Base-by-base conservation (phyloP, 2,888 invertebrate species). In the Microchrysa polita region DNA sequence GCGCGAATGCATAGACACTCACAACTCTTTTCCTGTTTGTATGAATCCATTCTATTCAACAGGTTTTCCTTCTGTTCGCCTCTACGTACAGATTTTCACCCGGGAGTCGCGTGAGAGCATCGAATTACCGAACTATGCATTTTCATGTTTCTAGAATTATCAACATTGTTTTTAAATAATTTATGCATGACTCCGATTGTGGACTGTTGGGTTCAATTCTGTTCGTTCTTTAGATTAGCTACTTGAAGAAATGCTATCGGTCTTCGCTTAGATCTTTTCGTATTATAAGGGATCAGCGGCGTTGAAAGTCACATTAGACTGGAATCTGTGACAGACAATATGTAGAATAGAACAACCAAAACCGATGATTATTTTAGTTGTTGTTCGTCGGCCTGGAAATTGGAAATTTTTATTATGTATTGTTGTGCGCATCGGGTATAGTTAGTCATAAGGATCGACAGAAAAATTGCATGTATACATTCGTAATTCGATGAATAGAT, bases 131-230 rank as follows among this genome's bases (percentile, higher is more conserved):
- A 74, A 73, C 72, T 52, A 52, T 74, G 74, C 53, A 75, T 75
- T 75, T 73, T 48, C 73, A 75, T 75, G 75, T 75, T 73, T 67
- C 53, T 67, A 44, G 60, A 59, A 73, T 73, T 73, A 75, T 74
- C 75, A 73, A 74, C 73, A 75, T 75, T 75, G 75, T 75, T 75
- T 73, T 72, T 60, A 73, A 72, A 72, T 75, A 75, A 75, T 75
- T 75, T 75, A 75, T 75, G 75, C 75, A 75, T 42, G 60, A 23
- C 72, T 52, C 69, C 18, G 55, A 18, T 12, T n/a, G 27, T 12
- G 14, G 61, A n/a, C 18, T 10, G 7, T 16, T 18, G 16, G 14
- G 61, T 16, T 42, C 16, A 23, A 40, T 48, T 48, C 48, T n/a
- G 2, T n/a, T 48, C 5, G 27, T 34, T n/a, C 12, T 48, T 4